phyloP scores from a whole-genome alignment of 2,888 invertebrate genomes.

The Sepioteuthis lessoniana region DNA sequence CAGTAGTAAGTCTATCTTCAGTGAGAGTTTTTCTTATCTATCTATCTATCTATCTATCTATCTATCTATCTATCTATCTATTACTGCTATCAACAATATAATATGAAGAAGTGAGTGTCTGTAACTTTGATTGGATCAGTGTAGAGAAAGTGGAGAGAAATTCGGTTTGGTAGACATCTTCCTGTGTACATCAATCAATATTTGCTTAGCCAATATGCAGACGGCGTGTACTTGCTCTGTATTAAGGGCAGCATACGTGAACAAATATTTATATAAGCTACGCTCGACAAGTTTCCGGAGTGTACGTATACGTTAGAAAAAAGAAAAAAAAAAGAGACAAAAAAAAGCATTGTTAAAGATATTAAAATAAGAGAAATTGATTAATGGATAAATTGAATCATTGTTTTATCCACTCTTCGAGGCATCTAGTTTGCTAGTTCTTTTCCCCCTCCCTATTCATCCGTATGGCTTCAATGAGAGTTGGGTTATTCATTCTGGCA shows the following conservation, averaged over 20 bases:
- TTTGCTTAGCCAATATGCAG: background rate
- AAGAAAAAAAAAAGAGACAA: background rate
- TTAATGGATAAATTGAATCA: no score
- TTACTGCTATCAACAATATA: background rate
- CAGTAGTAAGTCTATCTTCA: no score
- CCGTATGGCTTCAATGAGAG: no score
- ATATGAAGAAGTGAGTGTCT: background rate
- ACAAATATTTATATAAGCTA: background rate
- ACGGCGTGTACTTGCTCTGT: background rate
- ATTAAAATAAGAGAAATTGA: no score
- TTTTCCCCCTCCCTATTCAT: no score
- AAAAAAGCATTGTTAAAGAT: background rate
- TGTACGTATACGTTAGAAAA: background rate
- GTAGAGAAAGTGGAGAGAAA: background rate
- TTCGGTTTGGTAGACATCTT: background rate
- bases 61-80: background rate
- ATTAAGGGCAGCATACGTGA: background rate
- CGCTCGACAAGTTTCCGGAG: background rate
- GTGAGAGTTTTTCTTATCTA: no score
- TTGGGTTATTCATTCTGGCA: no score
- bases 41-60: background rate
- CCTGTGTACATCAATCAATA: background rate
- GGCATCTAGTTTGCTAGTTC: no score
- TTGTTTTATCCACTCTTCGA: no score
- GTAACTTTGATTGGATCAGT: background rate